A percentile compares a stretch with the other conserved stretches of the same genome.
phyloP scores from a whole-genome alignment of 2,797 vertebrate genomes.

The Falco biarmicus region DNA sequence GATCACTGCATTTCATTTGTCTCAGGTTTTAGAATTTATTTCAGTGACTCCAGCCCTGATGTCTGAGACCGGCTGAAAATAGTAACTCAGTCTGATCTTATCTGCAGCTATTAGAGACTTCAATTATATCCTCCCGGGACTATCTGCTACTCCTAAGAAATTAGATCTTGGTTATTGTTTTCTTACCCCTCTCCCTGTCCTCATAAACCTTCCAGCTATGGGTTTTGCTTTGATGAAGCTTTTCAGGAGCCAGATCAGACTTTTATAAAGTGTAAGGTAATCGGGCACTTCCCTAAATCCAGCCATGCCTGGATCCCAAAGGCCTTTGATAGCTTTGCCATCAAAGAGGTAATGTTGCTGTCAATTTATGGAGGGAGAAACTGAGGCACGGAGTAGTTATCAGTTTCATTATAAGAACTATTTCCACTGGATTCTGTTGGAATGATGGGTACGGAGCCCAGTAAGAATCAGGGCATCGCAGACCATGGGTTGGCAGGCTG shows the following conservation, averaged over 20 bases:
- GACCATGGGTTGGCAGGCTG: neutral
- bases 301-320: neutral
- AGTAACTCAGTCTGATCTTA: constrained; percentile 58
- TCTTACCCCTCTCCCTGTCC: constrained; percentile 52
- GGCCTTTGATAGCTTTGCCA: neutral
- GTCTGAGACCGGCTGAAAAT: constrained; percentile 62
- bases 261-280: neutral
- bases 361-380: neutral
- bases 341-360: neutral
- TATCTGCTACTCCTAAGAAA: constrained; percentile 59
- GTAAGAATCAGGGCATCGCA: neutral
- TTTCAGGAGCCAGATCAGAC: neutral
- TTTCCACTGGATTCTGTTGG: neutral
- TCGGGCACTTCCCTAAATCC: neutral
- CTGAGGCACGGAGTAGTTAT: neutral
- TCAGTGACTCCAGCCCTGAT: constrained; percentile 35
- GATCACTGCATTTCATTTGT: neutral
- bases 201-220: constrained; percentile 5
- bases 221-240: neutral
- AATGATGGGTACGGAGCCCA: neutral
- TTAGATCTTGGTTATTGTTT: constrained; percentile 49
- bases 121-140: constrained; percentile 25
- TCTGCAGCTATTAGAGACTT: constrained; percentile 46
- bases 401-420: neutral
- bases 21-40: constrained; percentile 58